phyloP scores from a whole-genome alignment of 2,888 invertebrate genomes.

The Andrena dorsata region DNA sequence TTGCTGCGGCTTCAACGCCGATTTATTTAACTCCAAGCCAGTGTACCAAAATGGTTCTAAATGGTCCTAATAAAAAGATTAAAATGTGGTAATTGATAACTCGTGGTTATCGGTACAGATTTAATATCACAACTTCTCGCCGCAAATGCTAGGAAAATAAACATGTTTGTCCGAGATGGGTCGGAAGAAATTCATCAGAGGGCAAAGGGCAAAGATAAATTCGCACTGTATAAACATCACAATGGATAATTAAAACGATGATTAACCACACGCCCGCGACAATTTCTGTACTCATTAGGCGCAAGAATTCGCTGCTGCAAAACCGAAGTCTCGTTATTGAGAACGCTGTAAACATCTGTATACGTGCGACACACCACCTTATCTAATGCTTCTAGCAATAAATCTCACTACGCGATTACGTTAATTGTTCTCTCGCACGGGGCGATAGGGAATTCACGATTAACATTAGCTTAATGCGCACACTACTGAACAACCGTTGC shows the following conservation, averaged over 20 bases:
- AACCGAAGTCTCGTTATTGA: background rate
- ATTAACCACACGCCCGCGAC: background rate
- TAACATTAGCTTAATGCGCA: background rate
- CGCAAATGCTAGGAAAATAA: background rate
- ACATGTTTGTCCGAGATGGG: background rate
- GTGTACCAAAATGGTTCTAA: too few relatives aligned
- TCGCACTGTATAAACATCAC: background rate
- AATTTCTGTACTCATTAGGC: background rate
- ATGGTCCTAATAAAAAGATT: too few relatives aligned
- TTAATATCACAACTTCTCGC: background rate
- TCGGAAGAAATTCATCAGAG: background rate
- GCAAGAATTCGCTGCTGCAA: background rate
- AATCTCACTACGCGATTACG: constrained; percentile 17
- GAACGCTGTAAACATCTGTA: background rate
- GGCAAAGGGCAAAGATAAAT: constrained; percentile 14
- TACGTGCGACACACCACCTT: background rate
- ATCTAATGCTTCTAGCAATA: constrained; percentile 19
- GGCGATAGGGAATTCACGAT: constrained; percentile 38
- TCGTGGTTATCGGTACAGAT: too few relatives aligned
- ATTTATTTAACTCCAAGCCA: too few relatives aligned
- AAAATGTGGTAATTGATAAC: too few relatives aligned
- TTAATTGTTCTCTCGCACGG: constrained; percentile 32
- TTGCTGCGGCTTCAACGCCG: too few relatives aligned
- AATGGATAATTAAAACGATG: constrained; percentile 20
- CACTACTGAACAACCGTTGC: background rate